Base-by-base conservation (phyloP, 2,888 invertebrate genomes). In the Noctua janthina region DNA sequence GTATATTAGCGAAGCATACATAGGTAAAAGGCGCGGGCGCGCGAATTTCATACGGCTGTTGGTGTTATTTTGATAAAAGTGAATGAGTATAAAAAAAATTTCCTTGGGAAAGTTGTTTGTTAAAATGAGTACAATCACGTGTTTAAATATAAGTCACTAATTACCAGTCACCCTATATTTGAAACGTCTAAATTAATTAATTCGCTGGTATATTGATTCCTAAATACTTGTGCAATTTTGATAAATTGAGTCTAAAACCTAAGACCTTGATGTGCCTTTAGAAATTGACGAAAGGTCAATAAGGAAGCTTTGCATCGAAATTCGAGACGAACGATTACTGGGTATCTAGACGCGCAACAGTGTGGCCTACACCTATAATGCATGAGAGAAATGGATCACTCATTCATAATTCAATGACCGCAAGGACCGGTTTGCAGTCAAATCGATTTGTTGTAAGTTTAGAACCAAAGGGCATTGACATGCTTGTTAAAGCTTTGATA, bases 391-490 rank as follows among this genome's bases (percentile, higher is more conserved):
- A 83, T 80, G 75, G 69, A 83, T 77, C 79, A 77, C 68, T 83
- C 77, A 86, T 86, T 86, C 73, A 84, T 86, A 86, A 86, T 84
- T 86, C 85, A 86, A 70, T 81, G 81, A 74, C 75, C 67, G 46
- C 75, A 62, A 86, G 59, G 71, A 78, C 74, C 74, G 66, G 64
- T 86, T 86, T 71, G 70, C 83, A 78, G 62, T 80, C 84, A 76
- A 78, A 83, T 76, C 75, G 86, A 86, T 85, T 85, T 86, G 59
- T 56, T 83, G 72, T 74, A 77, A 74, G 66, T 75, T 81, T 29
- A 76, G 76, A 80, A 71, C 17, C 43, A 64, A 67, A 76, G 85
- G 84, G 46, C 87, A 78, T 75, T 86, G 85, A 81, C 87, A 78
- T 59, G 35, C 23, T 23, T 46, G 46, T 76, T 64, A 39, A 51